Conservation (phyloP, 2,797 vertebrate genomes). For the Jordanella pulchra region DNA sequence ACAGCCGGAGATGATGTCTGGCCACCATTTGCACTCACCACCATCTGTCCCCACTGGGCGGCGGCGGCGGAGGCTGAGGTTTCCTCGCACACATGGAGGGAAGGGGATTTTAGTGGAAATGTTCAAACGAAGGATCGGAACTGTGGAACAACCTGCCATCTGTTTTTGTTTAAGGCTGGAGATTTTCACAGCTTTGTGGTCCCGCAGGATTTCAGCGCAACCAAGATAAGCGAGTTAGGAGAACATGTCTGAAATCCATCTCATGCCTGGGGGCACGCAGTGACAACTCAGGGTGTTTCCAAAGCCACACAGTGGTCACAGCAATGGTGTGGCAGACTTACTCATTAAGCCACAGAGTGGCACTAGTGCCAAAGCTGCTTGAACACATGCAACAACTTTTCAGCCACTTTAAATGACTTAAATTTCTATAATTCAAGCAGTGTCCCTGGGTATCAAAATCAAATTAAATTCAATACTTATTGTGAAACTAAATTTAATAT, state of each 20-base stretch:
- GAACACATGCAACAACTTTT: conserved; percentile 5
- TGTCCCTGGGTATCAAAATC: neutral
- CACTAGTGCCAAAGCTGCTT: conserved; percentile 28
- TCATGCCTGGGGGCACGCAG: conserved; percentile 53
- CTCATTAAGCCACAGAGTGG: conserved; percentile 40
- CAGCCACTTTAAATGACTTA: neutral
- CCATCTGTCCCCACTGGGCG: conserved; percentile 76
- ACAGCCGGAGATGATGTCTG: conserved; percentile 70
- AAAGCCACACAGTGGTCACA: conserved; percentile 50
- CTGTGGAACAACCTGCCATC: conserved; percentile 74
- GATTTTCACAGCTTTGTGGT: conserved; percentile 72
- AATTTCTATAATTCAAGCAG: neutral
- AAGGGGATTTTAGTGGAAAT: conserved; percentile 65
- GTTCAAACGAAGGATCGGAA: conserved; percentile 63
- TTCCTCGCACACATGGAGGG: conserved; percentile 49
- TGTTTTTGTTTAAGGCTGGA: conserved; percentile 74
- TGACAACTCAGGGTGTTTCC: conserved; percentile 61
- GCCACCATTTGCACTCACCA: conserved; percentile 65
- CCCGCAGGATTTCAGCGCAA: conserved; percentile 69
- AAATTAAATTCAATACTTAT: too few species aligned
- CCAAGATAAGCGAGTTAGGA: conserved; percentile 78
- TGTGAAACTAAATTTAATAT: too few species aligned
- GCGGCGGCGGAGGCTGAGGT: conserved; percentile 53
- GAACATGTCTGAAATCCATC: conserved; percentile 76
- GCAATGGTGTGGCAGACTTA: conserved; percentile 38